Base-by-base conservation (phyloP, 2,888 invertebrate genomes). In the Diaprepes abbreviatus region DNA sequence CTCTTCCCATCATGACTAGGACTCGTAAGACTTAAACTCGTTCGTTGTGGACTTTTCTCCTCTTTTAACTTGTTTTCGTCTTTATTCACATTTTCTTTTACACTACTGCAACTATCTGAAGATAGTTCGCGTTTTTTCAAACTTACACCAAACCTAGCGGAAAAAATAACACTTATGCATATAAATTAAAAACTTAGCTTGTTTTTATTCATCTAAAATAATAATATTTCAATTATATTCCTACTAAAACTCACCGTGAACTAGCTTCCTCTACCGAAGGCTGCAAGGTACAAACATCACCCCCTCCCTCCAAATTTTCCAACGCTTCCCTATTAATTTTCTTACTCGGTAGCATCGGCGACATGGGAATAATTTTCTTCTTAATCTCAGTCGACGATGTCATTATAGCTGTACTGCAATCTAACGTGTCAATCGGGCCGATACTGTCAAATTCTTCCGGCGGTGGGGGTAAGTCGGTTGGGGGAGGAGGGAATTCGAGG, bases 401-500 rank as follows among this genome's bases (percentile, higher is more conserved):
- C 81, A 83, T 81, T 28, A 79, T 75, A 4, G 71, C 55, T 3
- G 76, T 73, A 6, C 74, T 74, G 35, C 79, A 79, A 67, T 83
- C 81, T 14, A 79, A 76, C 36, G 77, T 72, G 52, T 81, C 81
- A 3, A 77, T 70, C 4, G 77, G 73, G 9, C 73, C 73, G 3
- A 70, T 31, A n/a, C 83, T 84, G 52, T 85, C 84, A 75, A 87
- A 85, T 66, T 91, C 91, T 78, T 91, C 92, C 0, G 92, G 91
- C 0, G 93, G 93, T 14, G 94, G 94, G 1, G 93, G 93, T 57
- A 93, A 84, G 78, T 93, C 93, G 3, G 90, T 86, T 0, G 94
- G 94, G 0, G 94, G 95, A 14, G 95, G 95, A 0, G 95, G 95
- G 84, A 95, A 95, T 82, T 95, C 95, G 28, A 95, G 86, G 81